Percentiles rank a stretch among this genome's conserved stretches.
These are phyloP conservation scores for Channa striata DNA, from an alignment of 2,797 vertebrate genomes.

Conservation along the genomic window DNA sequence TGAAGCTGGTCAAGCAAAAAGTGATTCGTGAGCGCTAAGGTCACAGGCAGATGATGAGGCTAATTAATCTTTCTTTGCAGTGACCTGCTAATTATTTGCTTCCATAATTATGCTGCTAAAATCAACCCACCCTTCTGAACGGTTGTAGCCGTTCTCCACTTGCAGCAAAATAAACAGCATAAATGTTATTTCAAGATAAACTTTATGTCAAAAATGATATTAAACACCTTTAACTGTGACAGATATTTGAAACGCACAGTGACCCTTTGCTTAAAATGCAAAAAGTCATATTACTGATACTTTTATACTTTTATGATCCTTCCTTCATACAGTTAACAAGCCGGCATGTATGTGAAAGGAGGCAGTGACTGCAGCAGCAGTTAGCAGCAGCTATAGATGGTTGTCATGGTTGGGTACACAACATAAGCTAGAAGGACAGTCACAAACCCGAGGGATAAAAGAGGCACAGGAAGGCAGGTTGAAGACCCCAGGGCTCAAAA, in stretches of 20 bases:
- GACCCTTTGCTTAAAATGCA: too few species aligned
- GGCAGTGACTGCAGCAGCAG: conserved; percentile 37
- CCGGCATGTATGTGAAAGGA: conserved; percentile 22
- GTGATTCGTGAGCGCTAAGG: conserved; percentile 69
- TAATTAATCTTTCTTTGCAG: conserved; percentile 80
- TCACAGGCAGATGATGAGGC: conserved; percentile 75
- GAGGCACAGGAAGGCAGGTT: conserved; percentile 57
- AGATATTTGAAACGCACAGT: too few species aligned
- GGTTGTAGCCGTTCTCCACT: conserved; percentile 28
- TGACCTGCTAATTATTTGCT: conserved; percentile 78
- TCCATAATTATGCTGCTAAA: conserved; percentile 72
- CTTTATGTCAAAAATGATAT: conserved; percentile 41
- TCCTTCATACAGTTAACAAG: conserved; percentile 66
- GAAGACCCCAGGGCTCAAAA: conserved; percentile 77
- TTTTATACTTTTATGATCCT: conserved; percentile 79
- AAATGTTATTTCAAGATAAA: conserved; percentile 46
- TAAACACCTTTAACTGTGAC: conserved; percentile 13
- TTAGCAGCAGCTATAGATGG: conserved; percentile 41
- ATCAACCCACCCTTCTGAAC: conserved; percentile 45
- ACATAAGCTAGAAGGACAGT: conserved; percentile 36
- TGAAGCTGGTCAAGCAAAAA: conserved; percentile 64
- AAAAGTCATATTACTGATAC: too few species aligned
- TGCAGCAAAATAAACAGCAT: conserved; percentile 54
- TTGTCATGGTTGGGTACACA: conserved; percentile 26
- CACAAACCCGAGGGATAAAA: conserved; percentile 46